Evolutionary conservation across 2,113 vertebrate genomes (phyloP), one percentile per base, ranked within the genome.

Genomic region (Synchiropus splendidus): DNA sequence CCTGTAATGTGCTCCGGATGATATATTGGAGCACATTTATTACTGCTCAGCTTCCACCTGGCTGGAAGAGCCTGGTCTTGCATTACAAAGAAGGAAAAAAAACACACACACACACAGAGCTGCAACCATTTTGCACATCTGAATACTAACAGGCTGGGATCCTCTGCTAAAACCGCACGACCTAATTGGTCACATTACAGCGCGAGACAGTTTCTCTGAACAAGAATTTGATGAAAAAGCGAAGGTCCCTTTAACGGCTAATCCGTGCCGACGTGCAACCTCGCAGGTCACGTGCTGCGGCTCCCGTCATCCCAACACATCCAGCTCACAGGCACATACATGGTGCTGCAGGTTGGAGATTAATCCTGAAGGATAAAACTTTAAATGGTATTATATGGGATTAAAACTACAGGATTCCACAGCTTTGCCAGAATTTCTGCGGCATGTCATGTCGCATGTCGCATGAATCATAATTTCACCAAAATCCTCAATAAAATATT

Each of bases 1-100:
- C 64, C 64, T 70, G 70, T 77, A 83, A 82, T 74, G 72, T 77
- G 72, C 75, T 70, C 59, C 36, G 37, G 73, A 83, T 85, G 81
- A 84, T 80, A 65, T 79, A 80, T 82, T 64, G 72, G 63, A 58
- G 70, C 78, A 70, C 82, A 79, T 85, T 81, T 85, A 82, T 84
- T 82, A 83, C 75, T 62, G 75, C 67, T 75, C 61, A 6, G 70
- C 75, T 77, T 70, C 74, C 78, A 83, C 77, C 80, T 81, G 72
- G 79, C 75, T 72, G 70, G 63, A 53, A 79, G 71, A 72, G 70
- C 73, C 63, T 62, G 74, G 75, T 46, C 73, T 47, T 62, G 59
- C 73, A 82, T 80, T 83, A 80, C 8, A 27, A 27, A 27, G 21
- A 27, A 27, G 21, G 21, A 8, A 27, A 8, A 8, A 27, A 27